phyloP scores from a whole-genome alignment of 1,140 invertebrate genomes.

The Frieseomelitta varia region DNA sequence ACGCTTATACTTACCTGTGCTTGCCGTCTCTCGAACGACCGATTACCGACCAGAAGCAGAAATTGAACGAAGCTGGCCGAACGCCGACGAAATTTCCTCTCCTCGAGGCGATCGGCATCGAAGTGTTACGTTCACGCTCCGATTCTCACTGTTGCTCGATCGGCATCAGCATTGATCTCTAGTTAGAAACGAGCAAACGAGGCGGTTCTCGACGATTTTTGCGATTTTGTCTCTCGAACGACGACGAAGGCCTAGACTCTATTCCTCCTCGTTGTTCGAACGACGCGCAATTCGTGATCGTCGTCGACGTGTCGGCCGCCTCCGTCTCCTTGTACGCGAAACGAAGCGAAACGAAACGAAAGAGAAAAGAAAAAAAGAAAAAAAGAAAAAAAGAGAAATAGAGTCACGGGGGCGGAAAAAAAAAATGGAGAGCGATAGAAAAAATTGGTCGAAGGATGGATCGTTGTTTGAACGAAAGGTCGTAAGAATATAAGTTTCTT shows the following conservation, averaged over 20 bases:
- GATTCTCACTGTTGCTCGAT: not conserved
- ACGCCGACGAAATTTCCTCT: not conserved
- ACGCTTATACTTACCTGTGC: slow-evolving; percentile 50
- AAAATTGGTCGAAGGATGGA: slow-evolving; percentile 56
- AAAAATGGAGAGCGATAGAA: not conserved
- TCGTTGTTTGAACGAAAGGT: slow-evolving; percentile 56
- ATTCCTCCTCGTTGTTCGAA: not conserved
- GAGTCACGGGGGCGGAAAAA: no score
- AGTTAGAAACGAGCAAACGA: not conserved
- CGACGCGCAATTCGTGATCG: not conserved
- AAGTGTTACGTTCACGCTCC: not conserved
- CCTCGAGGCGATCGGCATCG: not conserved
- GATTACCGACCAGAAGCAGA: slow-evolving; percentile 3
- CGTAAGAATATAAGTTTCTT: slow-evolving; percentile 72
- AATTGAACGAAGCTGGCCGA: slow-evolving; percentile 10
- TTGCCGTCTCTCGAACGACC: slow-evolving; percentile 43
- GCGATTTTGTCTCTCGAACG: no score
- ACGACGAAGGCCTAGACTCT: no score
- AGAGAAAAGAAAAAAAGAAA: not conserved
- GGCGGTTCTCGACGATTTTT: no score
- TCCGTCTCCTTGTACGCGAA: not conserved
- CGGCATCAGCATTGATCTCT: not conserved
- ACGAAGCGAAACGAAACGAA: not conserved
- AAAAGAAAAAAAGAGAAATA: not conserved
- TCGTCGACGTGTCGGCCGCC: not conserved